Base-by-base conservation (phyloP, 2,797 vertebrate species). In the Oryzias sinensis region DNA sequence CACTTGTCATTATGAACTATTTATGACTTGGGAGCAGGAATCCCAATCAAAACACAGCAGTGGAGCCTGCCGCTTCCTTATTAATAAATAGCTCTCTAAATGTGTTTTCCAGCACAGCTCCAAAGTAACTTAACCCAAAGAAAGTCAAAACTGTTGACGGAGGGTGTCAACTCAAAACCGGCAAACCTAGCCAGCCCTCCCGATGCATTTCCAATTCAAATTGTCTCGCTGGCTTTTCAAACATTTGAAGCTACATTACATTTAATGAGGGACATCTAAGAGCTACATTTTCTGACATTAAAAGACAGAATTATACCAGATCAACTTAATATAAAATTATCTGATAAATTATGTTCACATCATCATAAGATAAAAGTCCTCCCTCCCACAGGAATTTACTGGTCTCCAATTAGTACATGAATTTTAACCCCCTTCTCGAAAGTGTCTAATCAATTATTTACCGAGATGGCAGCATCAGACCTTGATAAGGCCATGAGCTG, bases 371-470 rank as follows among this genome's bases (percentile, higher is more conserved):
- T 93, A 92, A 93, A 93, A 93, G 91, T 90, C 90, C 76, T 88
- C 70, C 82, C 82, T 92, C 91, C 89, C 92, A 81, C 86, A 83
- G 91, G 90, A 90, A 84, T 88, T 87, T 67, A 84, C 88, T 90
- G 88, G 90, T 92, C 90, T 92, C 91, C 91, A 93, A 93, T 93
- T 93, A 93, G 90, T 84, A 89, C 81, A 90, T 89, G 90, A 87
- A 91, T 92, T 86, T 90, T 89, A 90, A 90, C 86, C 86, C 87
- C 80, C 82, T 77, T 89, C 86, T 91, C 86, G 88, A 91, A 92
- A 93, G 88, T 92, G 90, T 91, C 91, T 90, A 82, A 93, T 93
- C 89, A 92, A 93, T 92, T 92, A 93, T 93, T 93, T 91, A 93
- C 71, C 81, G 83, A 92, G 86, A 92, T 92, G 89, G 89, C 89